Evolutionary conservation across 1,140 invertebrate genomes (phyloP).

Genomic region (Acyrthosiphon pisum): DNA sequence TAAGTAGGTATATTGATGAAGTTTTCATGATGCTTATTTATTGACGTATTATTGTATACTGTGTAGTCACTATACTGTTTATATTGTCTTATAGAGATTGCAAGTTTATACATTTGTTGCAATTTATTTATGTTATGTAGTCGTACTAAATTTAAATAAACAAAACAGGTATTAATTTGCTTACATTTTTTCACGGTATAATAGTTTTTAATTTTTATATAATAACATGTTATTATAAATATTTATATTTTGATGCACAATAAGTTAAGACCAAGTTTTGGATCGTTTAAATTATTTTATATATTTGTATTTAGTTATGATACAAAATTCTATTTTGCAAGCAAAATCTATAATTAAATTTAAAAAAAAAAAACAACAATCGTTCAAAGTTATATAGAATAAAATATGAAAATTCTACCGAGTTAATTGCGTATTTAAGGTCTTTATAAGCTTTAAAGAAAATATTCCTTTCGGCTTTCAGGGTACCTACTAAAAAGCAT

Average conservation of each 20-base stretch:
- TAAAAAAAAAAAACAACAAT: too few relatives aligned
- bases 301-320: constrained; percentile 32
- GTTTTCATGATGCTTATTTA: neutral
- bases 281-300: constrained; percentile 1
- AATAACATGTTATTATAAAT: too few relatives aligned
- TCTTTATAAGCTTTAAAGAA: neutral
- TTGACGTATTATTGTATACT: neutral
- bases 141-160: too few relatives aligned
- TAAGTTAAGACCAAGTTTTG: neutral
- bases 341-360: neutral
- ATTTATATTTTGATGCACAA: too few relatives aligned
- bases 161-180: too few relatives aligned
- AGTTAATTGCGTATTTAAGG: constrained; percentile 31
- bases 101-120: neutral
- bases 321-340: neutral
- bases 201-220: too few relatives aligned
- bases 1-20: neutral
- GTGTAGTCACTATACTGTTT: neutral
- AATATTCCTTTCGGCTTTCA: too few relatives aligned
- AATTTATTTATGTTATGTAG: neutral
- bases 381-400: neutral
- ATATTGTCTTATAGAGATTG: neutral
- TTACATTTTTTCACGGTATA: too few relatives aligned
- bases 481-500: too few relatives aligned
- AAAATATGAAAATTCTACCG: neutral